A percentile compares a stretch with the other conserved stretches of the same genome.
These are phyloP conservation scores for Eurypyga helias DNA, from an alignment of 2,113 vertebrate species.

Conservation along the genomic window DNA sequence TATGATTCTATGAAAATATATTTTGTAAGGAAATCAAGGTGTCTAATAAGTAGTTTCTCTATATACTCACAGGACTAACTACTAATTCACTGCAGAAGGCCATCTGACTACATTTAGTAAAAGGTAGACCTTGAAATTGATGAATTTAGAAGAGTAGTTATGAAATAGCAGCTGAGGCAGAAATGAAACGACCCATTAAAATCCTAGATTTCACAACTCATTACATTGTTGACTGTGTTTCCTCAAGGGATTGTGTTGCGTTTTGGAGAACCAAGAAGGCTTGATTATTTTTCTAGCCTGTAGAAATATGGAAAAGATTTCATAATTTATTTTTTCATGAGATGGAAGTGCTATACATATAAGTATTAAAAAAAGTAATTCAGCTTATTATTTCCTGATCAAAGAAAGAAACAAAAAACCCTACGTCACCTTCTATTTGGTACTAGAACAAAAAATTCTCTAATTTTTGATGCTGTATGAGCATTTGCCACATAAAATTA, in stretches of 20 bases:
- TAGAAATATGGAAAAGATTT: not conserved
- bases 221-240: slow-evolving; percentile 15
- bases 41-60: not conserved
- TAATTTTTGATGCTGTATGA: not conserved
- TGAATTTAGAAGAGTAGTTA: not conserved
- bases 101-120: not conserved
- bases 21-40: not conserved
- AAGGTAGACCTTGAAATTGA: slow-evolving; percentile 1
- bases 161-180: not conserved
- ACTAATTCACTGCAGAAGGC: not conserved
- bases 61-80: not conserved
- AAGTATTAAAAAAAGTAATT: not conserved
- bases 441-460: not conserved
- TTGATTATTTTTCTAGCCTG: slow-evolving; percentile 1
- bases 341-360: not conserved
- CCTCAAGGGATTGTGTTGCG: not conserved
- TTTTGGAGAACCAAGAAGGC: not conserved
- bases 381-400: not conserved
- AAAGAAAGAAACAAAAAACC: rapidly evolving
- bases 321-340: not conserved
- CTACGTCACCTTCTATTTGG: not conserved
- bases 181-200: not conserved
- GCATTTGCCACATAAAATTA: not conserved
- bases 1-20: not conserved
- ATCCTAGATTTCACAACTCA: slow-evolving; percentile 14